A percentile compares a stretch with the other conserved stretches of the same genome.
Conservation (phyloP, 2,113 vertebrate genomes). For the Bos javanicus region DNA sequence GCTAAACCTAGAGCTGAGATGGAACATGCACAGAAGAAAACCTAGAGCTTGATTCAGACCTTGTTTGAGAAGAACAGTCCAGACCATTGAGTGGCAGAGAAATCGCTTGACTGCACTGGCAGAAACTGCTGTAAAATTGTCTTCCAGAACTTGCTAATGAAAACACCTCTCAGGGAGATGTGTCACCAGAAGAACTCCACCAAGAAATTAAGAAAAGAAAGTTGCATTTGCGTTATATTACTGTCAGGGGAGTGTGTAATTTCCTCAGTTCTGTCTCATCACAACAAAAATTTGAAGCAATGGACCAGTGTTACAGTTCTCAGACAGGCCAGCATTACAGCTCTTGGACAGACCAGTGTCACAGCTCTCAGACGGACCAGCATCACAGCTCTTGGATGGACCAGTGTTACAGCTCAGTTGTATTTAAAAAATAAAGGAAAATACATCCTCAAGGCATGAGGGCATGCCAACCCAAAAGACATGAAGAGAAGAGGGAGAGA, state of each 20-base stretch:
- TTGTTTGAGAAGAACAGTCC: neutral
- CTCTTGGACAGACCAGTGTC: too few species aligned
- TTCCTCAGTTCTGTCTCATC: neutral
- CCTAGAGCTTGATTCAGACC: neutral
- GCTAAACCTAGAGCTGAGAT: fast-evolving
- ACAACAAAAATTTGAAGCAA: neutral
- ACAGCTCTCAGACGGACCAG: neutral
- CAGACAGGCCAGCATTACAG: neutral
- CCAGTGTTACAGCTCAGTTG: neutral
- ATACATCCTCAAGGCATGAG: neutral
- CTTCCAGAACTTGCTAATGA: neutral
- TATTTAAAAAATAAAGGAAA: neutral
- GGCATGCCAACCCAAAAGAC: neutral
- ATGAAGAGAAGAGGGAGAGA: neutral
- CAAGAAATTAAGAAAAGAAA: neutral
- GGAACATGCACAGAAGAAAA: neutral
- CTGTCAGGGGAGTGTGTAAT: neutral
- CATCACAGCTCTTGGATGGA: fast-evolving
- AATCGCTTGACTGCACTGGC: neutral
- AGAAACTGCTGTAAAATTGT: neutral
- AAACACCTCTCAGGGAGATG: neutral
- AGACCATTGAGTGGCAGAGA: neutral
- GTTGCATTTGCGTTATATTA: neutral
- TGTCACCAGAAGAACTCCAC: neutral
- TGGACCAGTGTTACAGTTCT: neutral